A percentile compares a stretch with the other conserved stretches of the same genome.
These are phyloP conservation scores for Gorsachius goisagi DNA, from an alignment of 2,113 vertebrate species.

Conservation along the genomic window DNA sequence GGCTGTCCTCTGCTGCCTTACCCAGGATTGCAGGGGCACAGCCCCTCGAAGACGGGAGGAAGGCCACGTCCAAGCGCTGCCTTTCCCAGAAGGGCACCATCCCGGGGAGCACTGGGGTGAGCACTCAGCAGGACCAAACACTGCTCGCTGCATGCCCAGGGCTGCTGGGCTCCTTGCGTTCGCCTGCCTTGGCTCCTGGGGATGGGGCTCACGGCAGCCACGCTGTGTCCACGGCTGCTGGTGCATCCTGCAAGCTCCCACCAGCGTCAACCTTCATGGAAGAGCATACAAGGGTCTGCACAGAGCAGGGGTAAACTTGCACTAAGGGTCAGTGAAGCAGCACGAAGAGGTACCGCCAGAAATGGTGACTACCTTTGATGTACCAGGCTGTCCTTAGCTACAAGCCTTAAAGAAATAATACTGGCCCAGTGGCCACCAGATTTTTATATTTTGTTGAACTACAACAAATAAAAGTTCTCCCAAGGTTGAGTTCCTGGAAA, in stretches of 20 bases:
- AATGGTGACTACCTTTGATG: background rate
- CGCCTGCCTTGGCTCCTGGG: constrained; percentile 58
- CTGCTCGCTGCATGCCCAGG: background rate
- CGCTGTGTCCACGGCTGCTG: constrained; percentile 62
- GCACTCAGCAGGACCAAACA: background rate
- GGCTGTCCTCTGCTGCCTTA: background rate
- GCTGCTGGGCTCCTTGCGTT: background rate
- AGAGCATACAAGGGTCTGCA: constrained; percentile 70
- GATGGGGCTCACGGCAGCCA: constrained; percentile 75
- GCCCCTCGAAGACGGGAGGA: background rate
- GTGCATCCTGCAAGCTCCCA: constrained; percentile 73
- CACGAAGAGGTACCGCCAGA: background rate
- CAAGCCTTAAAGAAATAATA: background rate
- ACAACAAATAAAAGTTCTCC: background rate
- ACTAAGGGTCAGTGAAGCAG: background rate
- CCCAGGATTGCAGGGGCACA: background rate
- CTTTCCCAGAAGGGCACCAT: background rate
- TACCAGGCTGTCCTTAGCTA: background rate
- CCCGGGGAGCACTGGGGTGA: background rate
- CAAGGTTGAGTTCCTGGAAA: background rate
- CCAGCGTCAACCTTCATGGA: constrained; percentile 76
- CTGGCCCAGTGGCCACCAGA: no score
- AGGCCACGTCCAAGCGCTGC: background rate
- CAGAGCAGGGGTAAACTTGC: constrained; percentile 71
- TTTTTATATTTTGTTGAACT: background rate